These are phyloP conservation scores for Piprites chloris DNA, from an alignment of 2,113 vertebrate genomes.

Conservation along the genomic window DNA sequence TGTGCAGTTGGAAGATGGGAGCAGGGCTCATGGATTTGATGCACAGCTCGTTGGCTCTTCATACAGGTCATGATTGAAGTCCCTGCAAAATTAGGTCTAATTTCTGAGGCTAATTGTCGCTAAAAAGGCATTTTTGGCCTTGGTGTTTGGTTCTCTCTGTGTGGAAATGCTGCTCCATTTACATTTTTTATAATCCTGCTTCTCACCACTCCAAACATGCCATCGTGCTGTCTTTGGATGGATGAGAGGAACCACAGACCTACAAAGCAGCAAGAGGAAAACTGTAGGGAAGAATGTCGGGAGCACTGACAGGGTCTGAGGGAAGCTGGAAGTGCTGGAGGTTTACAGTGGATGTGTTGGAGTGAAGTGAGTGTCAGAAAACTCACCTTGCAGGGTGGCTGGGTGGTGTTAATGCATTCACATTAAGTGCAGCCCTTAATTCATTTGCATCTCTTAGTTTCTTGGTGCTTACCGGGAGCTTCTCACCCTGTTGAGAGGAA, in stretches of 20 bases:
- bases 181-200: constrained; percentile 6
- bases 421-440: neutral
- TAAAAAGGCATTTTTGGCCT: neutral
- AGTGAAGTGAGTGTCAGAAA: neutral
- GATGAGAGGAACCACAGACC: constrained; percentile 25
- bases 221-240: constrained; percentile 31
- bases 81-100: neutral
- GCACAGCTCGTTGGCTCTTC: neutral
- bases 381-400: neutral
- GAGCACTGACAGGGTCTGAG: constrained; percentile 34
- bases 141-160: neutral
- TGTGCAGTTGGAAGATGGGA: neutral
- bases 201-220: constrained; percentile 31
- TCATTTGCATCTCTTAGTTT: constrained; percentile 5
- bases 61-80: neutral
- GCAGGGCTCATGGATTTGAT: neutral
- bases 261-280: constrained; percentile 26
- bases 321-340: neutral
- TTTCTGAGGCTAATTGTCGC: neutral
- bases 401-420: constrained; percentile 2
- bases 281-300: constrained; percentile 19
- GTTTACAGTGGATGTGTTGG: neutral
- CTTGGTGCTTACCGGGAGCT: neutral
- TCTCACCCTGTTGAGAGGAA: neutral
- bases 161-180: constrained; percentile 24